Conservation (phyloP, 2,797 vertebrate species). For the Rhodeus uyekii region DNA sequence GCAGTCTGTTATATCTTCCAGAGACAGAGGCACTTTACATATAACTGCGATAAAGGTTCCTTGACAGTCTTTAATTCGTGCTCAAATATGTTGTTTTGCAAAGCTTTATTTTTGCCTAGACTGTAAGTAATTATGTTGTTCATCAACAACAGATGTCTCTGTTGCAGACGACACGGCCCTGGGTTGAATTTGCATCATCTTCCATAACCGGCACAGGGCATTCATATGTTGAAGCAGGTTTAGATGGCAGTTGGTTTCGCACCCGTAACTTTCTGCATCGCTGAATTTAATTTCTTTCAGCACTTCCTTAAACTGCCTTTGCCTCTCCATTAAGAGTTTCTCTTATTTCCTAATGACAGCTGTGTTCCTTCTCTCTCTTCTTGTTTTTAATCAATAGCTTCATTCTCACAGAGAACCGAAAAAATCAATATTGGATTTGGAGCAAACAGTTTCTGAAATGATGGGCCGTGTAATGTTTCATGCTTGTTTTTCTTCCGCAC, state of each 20-base stretch:
- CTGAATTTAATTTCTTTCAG: slow-evolving; percentile 20
- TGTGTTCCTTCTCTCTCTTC: slow-evolving; percentile 57
- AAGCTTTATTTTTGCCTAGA: slow-evolving; percentile 35
- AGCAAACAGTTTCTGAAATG: slow-evolving; percentile 57
- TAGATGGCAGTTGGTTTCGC: slow-evolving; percentile 23
- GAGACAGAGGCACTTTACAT: neutral
- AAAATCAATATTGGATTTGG: slow-evolving; percentile 65
- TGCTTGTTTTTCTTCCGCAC: slow-evolving; percentile 47
- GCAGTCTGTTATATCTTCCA: neutral
- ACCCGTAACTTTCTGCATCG: slow-evolving; percentile 20
- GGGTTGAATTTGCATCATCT: slow-evolving; percentile 25
- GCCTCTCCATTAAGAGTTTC: slow-evolving; percentile 51
- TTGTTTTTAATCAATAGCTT: slow-evolving; percentile 64
- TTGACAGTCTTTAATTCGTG: slow-evolving; percentile 14
- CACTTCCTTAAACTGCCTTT: slow-evolving; percentile 56
- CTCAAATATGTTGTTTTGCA: slow-evolving; percentile 38
- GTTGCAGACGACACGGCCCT: slow-evolving; percentile 15
- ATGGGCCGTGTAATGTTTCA: slow-evolving; percentile 50
- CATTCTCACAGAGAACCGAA: slow-evolving; percentile 13
- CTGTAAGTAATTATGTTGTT: slow-evolving; percentile 46
- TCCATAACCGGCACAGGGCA: slow-evolving; percentile 26
- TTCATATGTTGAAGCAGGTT: slow-evolving; percentile 30
- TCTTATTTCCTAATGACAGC: slow-evolving; percentile 61
- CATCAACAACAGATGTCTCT: slow-evolving; percentile 45
- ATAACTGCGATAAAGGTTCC: slow-evolving; percentile 3